A percentile compares a stretch with the other conserved stretches of the same genome.
phyloP scores from a whole-genome alignment of 2,888 invertebrate genomes.

The Drosophila vallismaia region DNA sequence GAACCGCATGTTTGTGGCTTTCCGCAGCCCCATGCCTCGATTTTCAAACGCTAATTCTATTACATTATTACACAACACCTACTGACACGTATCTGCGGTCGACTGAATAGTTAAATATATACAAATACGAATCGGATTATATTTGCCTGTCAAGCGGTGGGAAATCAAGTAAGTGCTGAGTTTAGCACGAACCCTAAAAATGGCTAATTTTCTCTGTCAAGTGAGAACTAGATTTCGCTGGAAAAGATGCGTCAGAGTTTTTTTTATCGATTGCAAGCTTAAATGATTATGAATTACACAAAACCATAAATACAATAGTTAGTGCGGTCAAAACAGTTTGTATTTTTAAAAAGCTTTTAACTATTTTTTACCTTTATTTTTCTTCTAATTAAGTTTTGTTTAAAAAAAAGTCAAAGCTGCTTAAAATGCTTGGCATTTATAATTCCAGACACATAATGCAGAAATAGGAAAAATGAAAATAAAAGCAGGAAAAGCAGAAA shows the following conservation, averaged over 20 bases:
- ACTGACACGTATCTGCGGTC: conserved; percentile 61
- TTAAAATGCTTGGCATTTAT: conserved; percentile 22
- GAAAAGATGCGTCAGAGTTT: neutral
- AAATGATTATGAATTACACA: no score
- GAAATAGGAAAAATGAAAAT: conserved; percentile 16
- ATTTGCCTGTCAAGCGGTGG: conserved; percentile 36
- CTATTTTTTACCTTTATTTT: neutral
- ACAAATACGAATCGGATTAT: conserved; percentile 12
- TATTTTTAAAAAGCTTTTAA: neutral
- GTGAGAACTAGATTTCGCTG: neutral
- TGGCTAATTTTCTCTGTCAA: neutral
- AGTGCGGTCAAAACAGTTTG: neutral
- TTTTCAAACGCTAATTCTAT: conserved; percentile 24
- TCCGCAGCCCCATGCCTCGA: neutral
- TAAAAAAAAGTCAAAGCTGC: conserved; percentile 18
- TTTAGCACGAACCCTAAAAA: conserved; percentile 1
- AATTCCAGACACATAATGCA: conserved; percentile 37
- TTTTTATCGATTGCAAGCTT: neutral
- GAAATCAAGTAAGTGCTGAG: conserved; percentile 1
- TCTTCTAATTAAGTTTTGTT: conserved; percentile 8
- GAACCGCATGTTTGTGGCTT: conserved; percentile 61
- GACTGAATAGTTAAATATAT: conserved; percentile 44
- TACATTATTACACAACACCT: conserved; percentile 61
- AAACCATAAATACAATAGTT: neutral
- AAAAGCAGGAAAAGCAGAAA: no score